Conservation (phyloP, 2,888 invertebrate species). For the Tinea pellionella region DNA sequence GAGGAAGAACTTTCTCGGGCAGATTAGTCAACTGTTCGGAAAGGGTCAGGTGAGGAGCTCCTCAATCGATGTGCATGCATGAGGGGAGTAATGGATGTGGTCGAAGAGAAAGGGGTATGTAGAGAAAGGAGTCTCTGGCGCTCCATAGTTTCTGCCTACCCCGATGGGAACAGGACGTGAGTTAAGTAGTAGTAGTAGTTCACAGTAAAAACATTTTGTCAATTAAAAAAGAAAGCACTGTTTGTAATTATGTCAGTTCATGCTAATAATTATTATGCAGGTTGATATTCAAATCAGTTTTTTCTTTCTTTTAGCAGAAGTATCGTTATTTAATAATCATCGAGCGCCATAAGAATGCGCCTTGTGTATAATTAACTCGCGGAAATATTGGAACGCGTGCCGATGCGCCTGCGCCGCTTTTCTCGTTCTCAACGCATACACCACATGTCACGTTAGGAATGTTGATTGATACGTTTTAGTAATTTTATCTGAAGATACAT, state of each 20-base stretch:
- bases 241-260: background rate
- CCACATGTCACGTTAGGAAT: slow-evolving; percentile 7
- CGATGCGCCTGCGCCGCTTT: background rate
- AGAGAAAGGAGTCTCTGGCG: no score
- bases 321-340: background rate
- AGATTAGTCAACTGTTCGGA: no score
- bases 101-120: no score
- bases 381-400: slow-evolving; percentile 7
- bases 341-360: slow-evolving; percentile 2
- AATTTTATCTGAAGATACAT: background rate
- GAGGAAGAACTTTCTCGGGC: no score
- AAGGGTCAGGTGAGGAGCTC: no score
- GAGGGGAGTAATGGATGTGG: no score
- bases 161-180: no score
- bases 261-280: background rate
- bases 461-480: background rate
- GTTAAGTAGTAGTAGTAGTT: no score
- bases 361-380: slow-evolving; percentile 4
- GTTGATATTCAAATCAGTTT: background rate
- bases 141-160: no score
- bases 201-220: background rate
- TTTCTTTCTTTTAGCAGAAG: background rate
- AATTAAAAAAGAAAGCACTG: background rate
- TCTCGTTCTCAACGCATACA: background rate
- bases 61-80: no score